phyloP scores from a whole-genome alignment of 2,113 vertebrate species.

The Ammodytes dubius region DNA sequence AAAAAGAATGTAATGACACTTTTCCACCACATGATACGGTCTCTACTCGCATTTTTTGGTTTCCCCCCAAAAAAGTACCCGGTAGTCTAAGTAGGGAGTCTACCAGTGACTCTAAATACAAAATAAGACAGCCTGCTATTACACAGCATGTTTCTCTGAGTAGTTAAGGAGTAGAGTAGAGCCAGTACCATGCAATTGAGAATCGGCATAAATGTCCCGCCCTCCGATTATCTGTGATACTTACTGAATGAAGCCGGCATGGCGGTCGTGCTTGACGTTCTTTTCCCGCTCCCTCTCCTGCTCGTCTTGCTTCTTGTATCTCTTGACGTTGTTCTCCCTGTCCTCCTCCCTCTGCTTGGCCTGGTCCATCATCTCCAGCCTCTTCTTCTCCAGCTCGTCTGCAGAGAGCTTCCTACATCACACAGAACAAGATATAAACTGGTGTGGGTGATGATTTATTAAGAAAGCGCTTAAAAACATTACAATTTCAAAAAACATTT shows the following conservation, averaged over 20 bases:
- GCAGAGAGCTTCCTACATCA: constrained; percentile 88
- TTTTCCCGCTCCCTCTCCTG: constrained; percentile 84
- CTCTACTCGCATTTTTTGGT: too few relatives aligned
- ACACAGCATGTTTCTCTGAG: too few relatives aligned
- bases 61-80: too few relatives aligned
- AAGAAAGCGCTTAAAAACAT: neutral
- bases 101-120: too few relatives aligned
- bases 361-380: constrained; percentile 93
- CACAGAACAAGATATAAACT: neutral
- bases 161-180: too few relatives aligned
- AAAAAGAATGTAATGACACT: too few relatives aligned
- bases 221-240: constrained; percentile 59
- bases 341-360: constrained; percentile 93
- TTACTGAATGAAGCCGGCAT: constrained; percentile 94
- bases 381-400: constrained; percentile 90
- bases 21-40: too few relatives aligned
- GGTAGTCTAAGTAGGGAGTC: too few relatives aligned
- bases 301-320: constrained; percentile 90
- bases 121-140: too few relatives aligned
- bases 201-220: too few relatives aligned
- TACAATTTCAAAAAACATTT: neutral
- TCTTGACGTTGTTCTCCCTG: constrained; percentile 87
- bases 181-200: too few relatives aligned
- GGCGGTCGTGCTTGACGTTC: constrained; percentile 74
- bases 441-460: constrained; percentile 10